A percentile compares a stretch with the other conserved stretches of the same genome.
phyloP scores from a whole-genome alignment of 2,888 invertebrate species.

The Hemithea aestivaria region DNA sequence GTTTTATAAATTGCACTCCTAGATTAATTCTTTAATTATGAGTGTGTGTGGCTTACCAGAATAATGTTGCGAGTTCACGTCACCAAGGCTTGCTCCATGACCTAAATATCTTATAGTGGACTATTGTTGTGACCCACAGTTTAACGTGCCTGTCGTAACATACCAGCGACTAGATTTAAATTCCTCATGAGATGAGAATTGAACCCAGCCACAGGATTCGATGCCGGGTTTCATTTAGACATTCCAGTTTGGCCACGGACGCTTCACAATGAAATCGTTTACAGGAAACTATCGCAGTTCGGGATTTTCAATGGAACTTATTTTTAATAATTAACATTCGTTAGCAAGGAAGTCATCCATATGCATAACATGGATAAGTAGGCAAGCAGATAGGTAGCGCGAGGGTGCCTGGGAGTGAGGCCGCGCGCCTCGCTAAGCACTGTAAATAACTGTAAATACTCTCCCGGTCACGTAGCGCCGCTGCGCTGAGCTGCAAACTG shows the following conservation, averaged over 20 bases:
- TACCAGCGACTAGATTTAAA: too few relatives aligned
- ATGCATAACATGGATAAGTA: slow-evolving; percentile 44
- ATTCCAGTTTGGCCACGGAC: slow-evolving; percentile 7
- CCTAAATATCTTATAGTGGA: too few relatives aligned
- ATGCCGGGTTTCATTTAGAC: slow-evolving; percentile 6
- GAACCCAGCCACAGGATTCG: slow-evolving; percentile 3
- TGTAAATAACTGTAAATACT: slow-evolving; percentile 74
- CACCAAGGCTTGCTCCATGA: too few relatives aligned
- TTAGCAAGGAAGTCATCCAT: slow-evolving; percentile 36
- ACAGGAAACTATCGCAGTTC: slow-evolving; percentile 3
- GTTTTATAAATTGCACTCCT: too few relatives aligned
- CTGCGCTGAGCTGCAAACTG: slow-evolving; percentile 54
- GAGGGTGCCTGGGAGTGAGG: slow-evolving; percentile 40
- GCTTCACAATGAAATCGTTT: too few relatives aligned
- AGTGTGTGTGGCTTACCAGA: too few relatives aligned
- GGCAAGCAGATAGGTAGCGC: slow-evolving; percentile 32
- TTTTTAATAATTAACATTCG: slow-evolving; percentile 22
- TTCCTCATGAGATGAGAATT: too few relatives aligned
- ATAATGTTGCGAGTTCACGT: too few relatives aligned
- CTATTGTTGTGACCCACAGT: too few relatives aligned
- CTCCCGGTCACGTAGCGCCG: slow-evolving; percentile 66
- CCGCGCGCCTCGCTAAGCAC: slow-evolving; percentile 66
- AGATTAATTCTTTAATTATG: too few relatives aligned
- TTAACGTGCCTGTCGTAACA: too few relatives aligned
- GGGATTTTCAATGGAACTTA: slow-evolving; percentile 12